phyloP scores from a whole-genome alignment of 2,888 invertebrate species.

The Balanococcus diminutus region DNA sequence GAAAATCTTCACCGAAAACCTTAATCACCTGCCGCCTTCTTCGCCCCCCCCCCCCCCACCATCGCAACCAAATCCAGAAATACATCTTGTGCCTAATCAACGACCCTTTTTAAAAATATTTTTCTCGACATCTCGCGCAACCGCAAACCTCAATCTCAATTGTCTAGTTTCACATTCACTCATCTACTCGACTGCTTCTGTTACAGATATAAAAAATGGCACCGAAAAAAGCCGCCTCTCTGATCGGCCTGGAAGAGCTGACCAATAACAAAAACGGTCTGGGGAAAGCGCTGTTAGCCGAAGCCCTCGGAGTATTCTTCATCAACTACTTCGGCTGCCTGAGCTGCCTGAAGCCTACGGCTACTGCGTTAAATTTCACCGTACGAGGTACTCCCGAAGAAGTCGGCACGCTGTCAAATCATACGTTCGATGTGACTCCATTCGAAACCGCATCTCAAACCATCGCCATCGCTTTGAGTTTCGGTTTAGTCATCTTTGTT shows the following conservation, averaged over 20 bases:
- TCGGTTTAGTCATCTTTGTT: constrained; percentile 84
- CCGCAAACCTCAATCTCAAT: background rate
- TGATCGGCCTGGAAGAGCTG: constrained; percentile 59
- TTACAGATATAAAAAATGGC: constrained; percentile 44
- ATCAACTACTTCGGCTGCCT: constrained; percentile 91
- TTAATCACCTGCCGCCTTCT: background rate
- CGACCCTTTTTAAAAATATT: background rate
- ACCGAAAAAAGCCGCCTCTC: constrained; percentile 15
- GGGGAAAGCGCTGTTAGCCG: constrained; percentile 82
- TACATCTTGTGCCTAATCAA: background rate
- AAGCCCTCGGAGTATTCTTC: constrained; percentile 84
- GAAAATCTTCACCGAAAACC: background rate
- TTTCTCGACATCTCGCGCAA: background rate
- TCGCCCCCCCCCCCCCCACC: background rate
- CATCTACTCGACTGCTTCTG: background rate
- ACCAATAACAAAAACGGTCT: constrained; percentile 62
- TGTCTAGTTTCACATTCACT: background rate
- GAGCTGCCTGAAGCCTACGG: constrained; percentile 67
- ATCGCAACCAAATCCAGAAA: background rate
- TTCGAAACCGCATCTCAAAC: constrained; percentile 61
- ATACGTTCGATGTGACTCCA: background rate
- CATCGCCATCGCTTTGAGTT: constrained; percentile 79
- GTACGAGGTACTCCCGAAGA: background rate
- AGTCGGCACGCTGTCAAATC: background rate
- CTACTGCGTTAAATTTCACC: constrained; percentile 59